Evolutionary conservation across 2,888 invertebrate species (phyloP).

Genomic region (Troides helena): DNA sequence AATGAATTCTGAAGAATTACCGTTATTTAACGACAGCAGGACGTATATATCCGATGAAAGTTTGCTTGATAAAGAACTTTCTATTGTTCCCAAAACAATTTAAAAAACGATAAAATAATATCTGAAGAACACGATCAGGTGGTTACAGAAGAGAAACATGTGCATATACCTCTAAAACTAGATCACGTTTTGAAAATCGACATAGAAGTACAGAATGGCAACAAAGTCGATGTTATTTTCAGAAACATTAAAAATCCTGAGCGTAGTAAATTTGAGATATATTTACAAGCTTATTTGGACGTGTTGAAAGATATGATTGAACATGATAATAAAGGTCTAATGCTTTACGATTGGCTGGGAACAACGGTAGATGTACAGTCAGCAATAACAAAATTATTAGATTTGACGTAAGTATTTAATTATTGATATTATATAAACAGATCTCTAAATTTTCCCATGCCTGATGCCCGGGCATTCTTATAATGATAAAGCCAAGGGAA

Average conservation of each 20-base stretch:
- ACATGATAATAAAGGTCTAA: conserved; percentile 42
- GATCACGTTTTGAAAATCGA: conserved; percentile 31
- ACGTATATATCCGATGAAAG: neutral
- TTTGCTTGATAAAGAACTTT: neutral
- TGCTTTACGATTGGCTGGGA: conserved; percentile 58
- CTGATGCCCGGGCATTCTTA: no score
- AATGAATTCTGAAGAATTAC: conserved; percentile 24
- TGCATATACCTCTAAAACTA: conserved; percentile 7
- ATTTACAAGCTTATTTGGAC: conserved; percentile 39
- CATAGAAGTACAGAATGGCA: conserved; percentile 30
- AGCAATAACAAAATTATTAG: conserved; percentile 48
- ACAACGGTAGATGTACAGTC: conserved; percentile 56
- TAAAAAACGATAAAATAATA: neutral
- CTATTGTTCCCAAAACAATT: neutral
- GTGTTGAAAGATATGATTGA: conserved; percentile 55
- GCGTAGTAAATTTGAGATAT: conserved; percentile 28
- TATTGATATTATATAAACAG: neutral
- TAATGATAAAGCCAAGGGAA: no score
- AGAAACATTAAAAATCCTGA: conserved; percentile 32
- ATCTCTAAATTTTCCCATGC: no score
- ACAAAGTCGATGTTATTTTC: conserved; percentile 33
- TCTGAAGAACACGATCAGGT: neutral
- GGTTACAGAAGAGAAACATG: conserved; percentile 9
- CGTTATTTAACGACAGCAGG: neutral
- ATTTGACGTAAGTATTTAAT: conserved; percentile 51